Evolutionary conservation across 2,888 invertebrate species (phyloP), one percentile per base, ranked within the genome.

Genomic region (Spodoptera littoralis): DNA sequence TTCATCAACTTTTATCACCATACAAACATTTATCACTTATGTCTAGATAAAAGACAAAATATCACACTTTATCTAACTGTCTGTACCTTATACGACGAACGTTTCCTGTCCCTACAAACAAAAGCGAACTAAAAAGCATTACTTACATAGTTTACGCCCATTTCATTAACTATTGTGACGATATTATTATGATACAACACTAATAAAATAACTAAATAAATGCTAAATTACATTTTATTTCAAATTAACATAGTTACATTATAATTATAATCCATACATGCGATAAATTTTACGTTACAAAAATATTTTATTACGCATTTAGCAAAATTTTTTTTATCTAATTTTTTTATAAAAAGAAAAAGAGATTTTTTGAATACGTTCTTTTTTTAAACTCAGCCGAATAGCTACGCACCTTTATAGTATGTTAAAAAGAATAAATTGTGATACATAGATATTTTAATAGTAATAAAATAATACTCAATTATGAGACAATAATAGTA

Each of bases 31-130:
- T 81, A 80, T 81, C 80, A 49, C 74, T 70, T 73, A 62, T 60
- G 59, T 73, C 74, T 57, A 75, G 82, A 82, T 82, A 82, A 76
- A 79, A 71, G 73, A 70, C 62, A 55, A 50, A 69, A 55, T 67
- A 64, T 74, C 73, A 43, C 64, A 56, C n/a, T 72, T 75, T 78
- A 79, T 78, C 77, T 83, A 80, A 70, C 61, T 79, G 89, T 88
- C 61, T 79, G 89, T 88, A 90, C 90, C 90, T 89, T 88, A 86
- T 85, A 82, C 75, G 86, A 76, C 73, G 90, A 92, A 88, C 85
- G 94, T 94, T 94, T 94, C 94, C 94, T 94, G 94, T 92, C 94
- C 92, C 94, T 94, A 92, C 87, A 71, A 77, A 84, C 81, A 72
- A 76, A 86, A 87, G 86, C 88, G 80, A 83, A 85, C 81, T 78